Evolutionary conservation across 92 coral and sea anemone species (phyloP), one percentile per base, ranked within the genome.

Genomic region (Desmophyllum pertusum): DNA sequence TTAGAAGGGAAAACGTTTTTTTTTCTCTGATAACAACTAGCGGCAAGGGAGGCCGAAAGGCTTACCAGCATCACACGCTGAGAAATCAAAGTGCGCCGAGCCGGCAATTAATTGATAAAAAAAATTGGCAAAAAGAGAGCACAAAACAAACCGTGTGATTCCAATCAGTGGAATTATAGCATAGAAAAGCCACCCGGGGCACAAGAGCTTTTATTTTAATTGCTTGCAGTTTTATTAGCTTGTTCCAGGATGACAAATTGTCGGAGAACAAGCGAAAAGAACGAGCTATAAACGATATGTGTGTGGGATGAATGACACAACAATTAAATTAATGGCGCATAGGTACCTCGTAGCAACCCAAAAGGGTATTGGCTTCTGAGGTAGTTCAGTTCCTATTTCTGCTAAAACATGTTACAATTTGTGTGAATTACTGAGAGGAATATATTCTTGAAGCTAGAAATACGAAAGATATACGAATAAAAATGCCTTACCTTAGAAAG

Each of bases 1-100:
- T 19, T 33, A 18, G 23, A 67, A 67, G 41, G 13, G 17, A 67
- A 67, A 67, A 13, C 41, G 13, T n/a, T n/a, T n/a, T n/a, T n/a
- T n/a, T 67, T 67, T 36, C 18, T 6, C 45, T 36, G 73, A 67
- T 67, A 67, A 67, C 43, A 33, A 3, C 73, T 27, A 37, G 43
- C 45, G 73, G 73, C 73, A 67, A 36, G 73, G 39, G 42, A 67
- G 45, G 29, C 73, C 25, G 25, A 67, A 33, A 67, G n/a, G 40
- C 3, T 67, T 36, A 67, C 13, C 25, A 36, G 73, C 73, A 25
- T 67, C 73, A 21, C 40, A 67, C 73, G 42, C 42, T 67, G 25
- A 17, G 42, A 67, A 67, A 67, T 67, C 27, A 67, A 67, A 67
- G 73, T 67, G 36, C 17, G 23, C 42, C 42, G 73, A 35, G 41